Percentiles rank a stretch among this genome's conserved stretches.
Evolutionary conservation across 2,113 vertebrate species (phyloP).

Genomic region (Otolemur garnettii): DNA sequence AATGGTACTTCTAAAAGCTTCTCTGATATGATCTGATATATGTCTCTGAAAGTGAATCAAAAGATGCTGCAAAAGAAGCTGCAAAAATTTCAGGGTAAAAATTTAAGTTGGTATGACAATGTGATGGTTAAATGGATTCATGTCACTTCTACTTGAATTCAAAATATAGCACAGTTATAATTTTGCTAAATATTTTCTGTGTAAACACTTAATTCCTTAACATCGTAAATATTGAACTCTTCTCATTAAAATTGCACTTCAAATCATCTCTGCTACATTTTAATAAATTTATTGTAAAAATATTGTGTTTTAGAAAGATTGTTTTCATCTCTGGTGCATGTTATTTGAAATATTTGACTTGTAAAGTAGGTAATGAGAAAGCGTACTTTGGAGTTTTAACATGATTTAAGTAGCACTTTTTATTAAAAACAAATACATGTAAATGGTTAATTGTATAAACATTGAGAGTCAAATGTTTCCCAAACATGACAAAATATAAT

Average conservation of each 20-base stretch:
- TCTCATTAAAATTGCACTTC: conserved; percentile 56
- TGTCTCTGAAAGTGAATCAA: conserved; percentile 72
- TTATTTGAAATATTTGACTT: conserved; percentile 73
- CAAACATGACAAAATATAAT: not conserved
- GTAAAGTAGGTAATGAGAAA: conserved; percentile 59
- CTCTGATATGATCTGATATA: not conserved
- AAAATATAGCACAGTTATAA: conserved; percentile 71
- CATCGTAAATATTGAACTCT: not conserved
- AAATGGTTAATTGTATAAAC: conserved; percentile 11
- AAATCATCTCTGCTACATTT: not conserved
- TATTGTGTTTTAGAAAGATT: not conserved
- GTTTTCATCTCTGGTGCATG: conserved; percentile 65
- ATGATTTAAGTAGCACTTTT: conserved; percentile 6
- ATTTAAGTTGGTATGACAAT: conserved; percentile 73
- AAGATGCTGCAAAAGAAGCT: not conserved
- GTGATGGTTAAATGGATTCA: conserved; percentile 76
- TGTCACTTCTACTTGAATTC: conserved; percentile 72
- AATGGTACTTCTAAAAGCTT: conserved; percentile 62
- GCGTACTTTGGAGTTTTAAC: conserved; percentile 32
- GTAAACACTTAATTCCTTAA: conserved; percentile 73
- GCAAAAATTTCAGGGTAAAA: conserved; percentile 62
- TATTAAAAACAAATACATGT: conserved; percentile 29
- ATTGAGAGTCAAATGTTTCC: conserved; percentile 39
- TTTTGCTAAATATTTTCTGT: conserved; percentile 54
- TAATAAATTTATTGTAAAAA: conserved; percentile 71